These are phyloP conservation scores for Mamestra brassicae DNA, from an alignment of 2,888 invertebrate species.

Conservation along the genomic window DNA sequence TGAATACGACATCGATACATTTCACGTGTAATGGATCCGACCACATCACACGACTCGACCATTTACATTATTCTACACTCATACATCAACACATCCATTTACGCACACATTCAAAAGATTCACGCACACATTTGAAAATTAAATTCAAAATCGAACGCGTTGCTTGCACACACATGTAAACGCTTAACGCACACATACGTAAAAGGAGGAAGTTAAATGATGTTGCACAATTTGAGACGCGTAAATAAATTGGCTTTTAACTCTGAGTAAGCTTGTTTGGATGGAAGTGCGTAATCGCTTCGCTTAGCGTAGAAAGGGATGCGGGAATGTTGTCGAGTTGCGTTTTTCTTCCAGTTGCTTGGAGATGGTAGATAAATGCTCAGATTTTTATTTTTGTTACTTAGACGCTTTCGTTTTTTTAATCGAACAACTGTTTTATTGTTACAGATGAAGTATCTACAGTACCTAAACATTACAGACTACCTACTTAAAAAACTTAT, in stretches of 20 bases:
- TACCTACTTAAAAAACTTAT: constrained; percentile 8
- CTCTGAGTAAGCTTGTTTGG: constrained; percentile 64
- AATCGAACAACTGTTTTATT: neutral
- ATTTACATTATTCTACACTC: constrained; percentile 41
- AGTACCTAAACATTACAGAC: neutral
- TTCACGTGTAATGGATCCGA: constrained; percentile 37
- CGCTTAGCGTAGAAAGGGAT: constrained; percentile 53
- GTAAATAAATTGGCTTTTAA: constrained; percentile 67
- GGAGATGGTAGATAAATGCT: constrained; percentile 31
- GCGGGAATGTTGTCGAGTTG: constrained; percentile 53
- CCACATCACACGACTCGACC: constrained; percentile 52
- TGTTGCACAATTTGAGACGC: constrained; percentile 62
- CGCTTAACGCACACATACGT: neutral
- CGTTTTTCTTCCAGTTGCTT: constrained; percentile 46
- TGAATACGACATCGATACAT: constrained; percentile 32
- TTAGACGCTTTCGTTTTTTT: constrained; percentile 35
- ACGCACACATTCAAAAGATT: constrained; percentile 12
- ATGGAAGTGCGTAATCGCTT: constrained; percentile 56
- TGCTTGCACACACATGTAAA: neutral
- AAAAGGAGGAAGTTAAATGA: constrained; percentile 54
- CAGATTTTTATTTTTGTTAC: constrained; percentile 43
- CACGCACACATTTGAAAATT: constrained; percentile 15
- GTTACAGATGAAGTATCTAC: neutral
- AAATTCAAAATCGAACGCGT: constrained; percentile 33
- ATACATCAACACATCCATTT: constrained; percentile 42